Evolutionary conservation across 2,888 invertebrate genomes (phyloP).

Genomic region (Gastracanthus pulcherrimus): DNA sequence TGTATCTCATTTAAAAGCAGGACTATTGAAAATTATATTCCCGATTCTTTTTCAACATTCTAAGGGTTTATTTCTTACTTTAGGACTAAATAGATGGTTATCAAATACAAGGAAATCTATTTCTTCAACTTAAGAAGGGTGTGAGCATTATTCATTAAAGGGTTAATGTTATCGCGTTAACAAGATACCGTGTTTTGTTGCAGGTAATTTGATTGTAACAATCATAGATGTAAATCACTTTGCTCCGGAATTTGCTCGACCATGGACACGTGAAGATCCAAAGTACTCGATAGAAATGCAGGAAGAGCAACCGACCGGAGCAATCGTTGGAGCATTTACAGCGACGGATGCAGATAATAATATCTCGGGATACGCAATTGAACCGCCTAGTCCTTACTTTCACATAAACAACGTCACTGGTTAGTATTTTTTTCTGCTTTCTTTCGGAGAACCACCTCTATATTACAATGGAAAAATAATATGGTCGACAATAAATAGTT

Average conservation of each 20-base stretch:
- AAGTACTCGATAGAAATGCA: slow-evolving; percentile 83
- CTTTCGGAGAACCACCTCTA: no score
- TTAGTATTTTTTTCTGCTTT: slow-evolving; percentile 67
- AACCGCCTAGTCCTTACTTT: slow-evolving; percentile 87
- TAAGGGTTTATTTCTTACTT: no score
- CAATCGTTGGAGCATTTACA: slow-evolving; percentile 86
- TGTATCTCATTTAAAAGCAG: no score
- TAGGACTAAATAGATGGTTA: no score
- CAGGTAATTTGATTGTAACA: slow-evolving; percentile 82
- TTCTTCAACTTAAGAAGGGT: no score
- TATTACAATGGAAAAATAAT: no score
- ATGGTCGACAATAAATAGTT: no score
- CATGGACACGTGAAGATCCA: slow-evolving; percentile 85
- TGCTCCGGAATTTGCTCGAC: slow-evolving; percentile 83
- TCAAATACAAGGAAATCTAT: no score
- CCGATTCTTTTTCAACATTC: no score
- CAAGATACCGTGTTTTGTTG: background rate
- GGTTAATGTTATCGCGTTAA: background rate
- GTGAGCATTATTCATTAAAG: no score
- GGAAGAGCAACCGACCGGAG: slow-evolving; percentile 91
- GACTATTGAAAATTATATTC: no score
- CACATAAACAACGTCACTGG: slow-evolving; percentile 90
- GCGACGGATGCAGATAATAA: slow-evolving; percentile 91
- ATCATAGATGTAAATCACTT: slow-evolving; percentile 82
- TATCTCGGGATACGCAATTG: slow-evolving; percentile 86